These are phyloP conservation scores for Cepphus grylle DNA, from an alignment of 2,113 vertebrate species.

Conservation along the genomic window DNA sequence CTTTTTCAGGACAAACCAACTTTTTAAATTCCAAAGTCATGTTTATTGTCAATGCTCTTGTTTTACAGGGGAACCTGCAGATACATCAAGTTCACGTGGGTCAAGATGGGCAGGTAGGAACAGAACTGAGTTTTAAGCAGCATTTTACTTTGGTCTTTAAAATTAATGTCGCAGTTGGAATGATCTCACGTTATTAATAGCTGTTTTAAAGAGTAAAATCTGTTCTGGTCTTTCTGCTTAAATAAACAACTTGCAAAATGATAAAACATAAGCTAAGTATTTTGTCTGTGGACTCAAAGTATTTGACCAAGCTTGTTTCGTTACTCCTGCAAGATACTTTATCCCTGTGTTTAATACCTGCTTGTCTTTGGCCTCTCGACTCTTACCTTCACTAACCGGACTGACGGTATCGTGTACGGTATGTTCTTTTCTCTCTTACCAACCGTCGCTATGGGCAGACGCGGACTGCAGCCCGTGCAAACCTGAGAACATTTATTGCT, in stretches of 20 bases:
- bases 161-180: background rate
- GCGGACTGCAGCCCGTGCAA: background rate
- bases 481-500: background rate
- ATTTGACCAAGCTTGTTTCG: background rate
- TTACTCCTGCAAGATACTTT: background rate
- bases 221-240: background rate
- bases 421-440: background rate
- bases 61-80: conserved; percentile 92
- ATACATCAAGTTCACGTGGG: conserved; percentile 96
- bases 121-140: background rate
- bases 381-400: background rate
- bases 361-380: background rate
- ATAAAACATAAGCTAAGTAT: background rate
- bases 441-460: background rate
- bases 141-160: background rate
- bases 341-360: background rate
- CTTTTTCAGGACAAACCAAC: background rate
- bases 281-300: background rate
- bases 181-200: background rate
- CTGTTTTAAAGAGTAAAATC: background rate
- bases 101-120: conserved; percentile 95
- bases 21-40: background rate
- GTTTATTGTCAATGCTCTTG: background rate
- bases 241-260: background rate
- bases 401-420: background rate